Percentiles rank a stretch among this genome's conserved stretches.
These are phyloP conservation scores for Tenualosa thibaudeaui DNA, from an alignment of 2,797 vertebrate species.

Conservation along the genomic window DNA sequence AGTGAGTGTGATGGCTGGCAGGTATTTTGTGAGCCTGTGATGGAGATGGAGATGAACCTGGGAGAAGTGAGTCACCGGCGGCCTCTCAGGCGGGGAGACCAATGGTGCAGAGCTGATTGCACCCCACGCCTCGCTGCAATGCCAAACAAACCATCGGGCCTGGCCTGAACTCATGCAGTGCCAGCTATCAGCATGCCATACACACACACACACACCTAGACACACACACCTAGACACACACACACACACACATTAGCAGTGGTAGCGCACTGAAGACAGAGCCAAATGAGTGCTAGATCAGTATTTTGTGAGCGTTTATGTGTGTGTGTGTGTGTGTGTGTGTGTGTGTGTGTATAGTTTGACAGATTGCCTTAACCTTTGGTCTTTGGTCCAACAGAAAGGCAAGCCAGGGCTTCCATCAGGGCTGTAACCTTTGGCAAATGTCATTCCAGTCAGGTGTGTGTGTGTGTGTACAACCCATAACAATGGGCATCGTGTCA, in stretches of 20 bases:
- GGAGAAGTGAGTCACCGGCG: neutral
- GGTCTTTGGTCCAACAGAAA: conserved; percentile 44
- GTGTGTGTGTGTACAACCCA: conserved; percentile 44
- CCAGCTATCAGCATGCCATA: neutral
- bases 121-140: neutral
- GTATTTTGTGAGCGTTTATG: neutral
- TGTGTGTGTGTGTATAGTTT: neutral
- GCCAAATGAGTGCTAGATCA: neutral
- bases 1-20: neutral
- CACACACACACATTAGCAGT: neutral
- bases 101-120: conserved; percentile 9
- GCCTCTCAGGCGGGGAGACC: neutral
- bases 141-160: conserved; percentile 1
- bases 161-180: neutral
- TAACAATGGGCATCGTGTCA: conserved; percentile 59
- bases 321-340: neutral
- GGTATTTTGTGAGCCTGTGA: neutral
- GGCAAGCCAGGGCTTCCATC: conserved; percentile 48
- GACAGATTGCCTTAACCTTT: conserved; percentile 48
- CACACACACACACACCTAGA: neutral
- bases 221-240: neutral
- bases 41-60: neutral
- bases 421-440: conserved; percentile 55
- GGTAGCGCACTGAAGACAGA: neutral
- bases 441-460: conserved; percentile 50